These are phyloP conservation scores for Hyles vespertilio DNA, from an alignment of 1,140 invertebrate genomes.

Conservation along the genomic window DNA sequence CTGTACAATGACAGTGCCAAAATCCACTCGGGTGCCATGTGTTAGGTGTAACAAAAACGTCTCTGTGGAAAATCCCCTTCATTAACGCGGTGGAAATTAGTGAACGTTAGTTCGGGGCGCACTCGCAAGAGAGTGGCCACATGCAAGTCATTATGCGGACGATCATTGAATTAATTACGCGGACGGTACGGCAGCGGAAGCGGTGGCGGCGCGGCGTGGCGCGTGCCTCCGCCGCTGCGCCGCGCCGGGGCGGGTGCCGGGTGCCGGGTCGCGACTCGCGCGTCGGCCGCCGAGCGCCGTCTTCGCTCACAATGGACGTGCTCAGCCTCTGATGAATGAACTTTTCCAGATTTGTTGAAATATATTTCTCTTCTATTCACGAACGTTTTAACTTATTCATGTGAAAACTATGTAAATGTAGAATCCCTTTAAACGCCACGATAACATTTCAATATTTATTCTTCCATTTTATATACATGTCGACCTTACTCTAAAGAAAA, in stretches of 20 bases:
- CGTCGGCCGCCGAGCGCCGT: background rate
- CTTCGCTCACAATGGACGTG: slow-evolving; percentile 21
- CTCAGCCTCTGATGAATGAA: slow-evolving; percentile 18
- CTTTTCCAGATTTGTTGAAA: slow-evolving; percentile 27
- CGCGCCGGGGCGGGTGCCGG: background rate
- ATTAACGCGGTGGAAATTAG: slow-evolving; percentile 59
- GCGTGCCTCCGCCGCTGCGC: background rate
- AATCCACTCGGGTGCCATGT: slow-evolving; percentile 31
- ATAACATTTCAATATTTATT: slow-evolving; percentile 17
- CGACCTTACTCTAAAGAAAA: too few relatives aligned
- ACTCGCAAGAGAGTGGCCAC: slow-evolving; percentile 45
- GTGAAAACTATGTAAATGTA: slow-evolving; percentile 15
- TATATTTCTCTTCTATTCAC: slow-evolving; percentile 7
- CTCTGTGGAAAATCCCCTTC: slow-evolving; percentile 48
- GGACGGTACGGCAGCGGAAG: slow-evolving; percentile 16
- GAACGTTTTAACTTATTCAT: slow-evolving; percentile 12
- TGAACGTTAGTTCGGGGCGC: slow-evolving; percentile 46
- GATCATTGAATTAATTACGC: slow-evolving; percentile 68
- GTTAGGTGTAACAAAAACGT: slow-evolving; percentile 46
- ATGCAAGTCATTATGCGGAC: slow-evolving; percentile 69
- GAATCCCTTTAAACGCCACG: slow-evolving; percentile 5
- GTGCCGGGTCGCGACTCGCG: background rate
- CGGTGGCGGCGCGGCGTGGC: background rate
- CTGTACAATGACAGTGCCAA: slow-evolving; percentile 49
- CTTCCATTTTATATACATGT: background rate